A percentile compares a stretch with the other conserved stretches of the same genome.
Conservation (phyloP, 2,113 vertebrate species). For the Lepus americanus region DNA sequence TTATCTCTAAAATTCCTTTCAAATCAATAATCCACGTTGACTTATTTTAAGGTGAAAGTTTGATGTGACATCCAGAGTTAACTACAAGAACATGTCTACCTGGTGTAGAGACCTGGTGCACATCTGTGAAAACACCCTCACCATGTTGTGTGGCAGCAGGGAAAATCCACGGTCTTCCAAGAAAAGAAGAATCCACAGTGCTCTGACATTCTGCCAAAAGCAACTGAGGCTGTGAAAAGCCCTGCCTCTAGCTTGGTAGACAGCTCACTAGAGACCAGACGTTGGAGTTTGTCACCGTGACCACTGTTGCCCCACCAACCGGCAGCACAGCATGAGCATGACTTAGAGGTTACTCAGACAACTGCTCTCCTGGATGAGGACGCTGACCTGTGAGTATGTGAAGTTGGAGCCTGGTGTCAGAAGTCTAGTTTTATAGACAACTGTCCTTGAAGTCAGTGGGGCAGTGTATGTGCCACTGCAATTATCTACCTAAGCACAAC, state of each 20-base stretch:
- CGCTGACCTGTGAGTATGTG: constrained; percentile 95
- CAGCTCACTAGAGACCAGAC: constrained; percentile 98
- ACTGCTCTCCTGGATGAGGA: constrained; percentile 99
- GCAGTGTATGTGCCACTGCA: constrained; percentile 91
- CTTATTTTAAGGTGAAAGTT: constrained; percentile 86
- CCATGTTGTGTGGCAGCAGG: constrained; percentile 98
- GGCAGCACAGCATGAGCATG: constrained; percentile 96
- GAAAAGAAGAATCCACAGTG: constrained; percentile 99
- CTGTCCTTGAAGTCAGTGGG: constrained; percentile 93
- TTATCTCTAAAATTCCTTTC: not conserved
- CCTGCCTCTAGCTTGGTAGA: constrained; percentile 98
- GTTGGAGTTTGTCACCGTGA: constrained; percentile 99
- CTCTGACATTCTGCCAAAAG: constrained; percentile 99
- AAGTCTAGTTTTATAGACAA: constrained; percentile 96
- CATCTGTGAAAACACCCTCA: constrained; percentile 99
- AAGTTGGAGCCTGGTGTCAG: constrained; percentile 91
- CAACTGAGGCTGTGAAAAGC: constrained; percentile 99
- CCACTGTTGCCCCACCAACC: constrained; percentile 97
- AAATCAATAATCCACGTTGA: not conserved
- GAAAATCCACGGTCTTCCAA: constrained; percentile 99
- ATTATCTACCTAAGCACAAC: constrained; percentile 91
- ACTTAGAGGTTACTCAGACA: constrained; percentile 96
- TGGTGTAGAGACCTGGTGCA: constrained; percentile 99
- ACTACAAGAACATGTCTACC: constrained; percentile 99
- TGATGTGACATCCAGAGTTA: constrained; percentile 98